A percentile compares a stretch with the other conserved stretches of the same genome.
Evolutionary conservation across 2,113 vertebrate species (phyloP).

Genomic region (Chlorodrepanis virens): DNA sequence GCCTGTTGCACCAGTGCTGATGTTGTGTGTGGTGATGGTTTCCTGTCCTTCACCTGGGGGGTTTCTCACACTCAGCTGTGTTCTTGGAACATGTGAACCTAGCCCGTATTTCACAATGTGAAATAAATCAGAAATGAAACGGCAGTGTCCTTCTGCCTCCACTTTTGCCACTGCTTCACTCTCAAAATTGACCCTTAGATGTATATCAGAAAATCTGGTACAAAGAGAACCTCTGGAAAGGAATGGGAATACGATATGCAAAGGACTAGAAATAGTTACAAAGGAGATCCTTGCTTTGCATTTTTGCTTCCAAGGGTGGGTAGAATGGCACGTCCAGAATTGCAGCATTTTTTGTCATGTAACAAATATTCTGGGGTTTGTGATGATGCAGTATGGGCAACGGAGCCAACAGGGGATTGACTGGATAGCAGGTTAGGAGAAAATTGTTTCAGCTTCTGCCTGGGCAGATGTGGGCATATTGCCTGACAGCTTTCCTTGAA

Average conservation of each 20-base stretch:
- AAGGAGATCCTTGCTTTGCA: neutral
- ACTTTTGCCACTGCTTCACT: neutral
- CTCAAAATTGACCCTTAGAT: neutral
- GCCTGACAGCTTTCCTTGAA: neutral
- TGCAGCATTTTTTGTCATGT: neutral
- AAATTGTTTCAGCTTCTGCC: neutral
- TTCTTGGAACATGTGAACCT: neutral
- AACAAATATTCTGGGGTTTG: slow-evolving; percentile 7
- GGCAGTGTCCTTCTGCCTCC: neutral
- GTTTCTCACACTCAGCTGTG: neutral
- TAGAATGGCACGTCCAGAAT: neutral
- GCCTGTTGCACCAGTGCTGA: neutral
- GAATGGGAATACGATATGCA: neutral
- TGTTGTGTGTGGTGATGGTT: neutral
- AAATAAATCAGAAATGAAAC: neutral
- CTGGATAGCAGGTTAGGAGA: neutral
- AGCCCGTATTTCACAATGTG: accelerated
- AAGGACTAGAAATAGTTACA: neutral
- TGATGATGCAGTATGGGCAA: neutral
- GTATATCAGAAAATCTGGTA: neutral
- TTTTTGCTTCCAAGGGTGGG: neutral
- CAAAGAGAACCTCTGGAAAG: neutral
- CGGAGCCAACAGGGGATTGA: neutral
- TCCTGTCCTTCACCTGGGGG: neutral
- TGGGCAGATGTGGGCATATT: neutral